These are phyloP conservation scores for Eretmodus cyanostictus DNA, from an alignment of 2,113 vertebrate genomes.

Conservation along the genomic window DNA sequence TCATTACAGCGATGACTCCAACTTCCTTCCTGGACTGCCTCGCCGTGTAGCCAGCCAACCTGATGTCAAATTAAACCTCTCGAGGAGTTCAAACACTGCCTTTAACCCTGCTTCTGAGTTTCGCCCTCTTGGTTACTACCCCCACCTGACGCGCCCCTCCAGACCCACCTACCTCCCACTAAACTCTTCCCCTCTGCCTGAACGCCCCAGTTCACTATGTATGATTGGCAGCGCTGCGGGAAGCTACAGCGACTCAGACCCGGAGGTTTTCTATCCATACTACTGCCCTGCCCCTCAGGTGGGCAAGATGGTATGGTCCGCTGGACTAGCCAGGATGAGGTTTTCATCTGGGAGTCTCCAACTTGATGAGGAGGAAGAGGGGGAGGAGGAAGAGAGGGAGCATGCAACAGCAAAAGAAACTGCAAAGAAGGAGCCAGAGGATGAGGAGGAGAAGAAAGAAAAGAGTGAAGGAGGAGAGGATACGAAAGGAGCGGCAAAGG, in stretches of 20 bases:
- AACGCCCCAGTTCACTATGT: conserved; percentile 48
- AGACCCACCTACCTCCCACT: conserved; percentile 70
- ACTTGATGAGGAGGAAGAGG: conserved; percentile 84
- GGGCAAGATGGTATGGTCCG: conserved; percentile 60
- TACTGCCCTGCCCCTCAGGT: conserved; percentile 73
- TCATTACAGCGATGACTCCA: conserved; percentile 71
- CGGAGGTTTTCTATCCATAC: conserved; percentile 81
- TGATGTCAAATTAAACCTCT: conserved; percentile 81
- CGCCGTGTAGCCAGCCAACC: conserved; percentile 83
- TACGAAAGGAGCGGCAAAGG: background rate
- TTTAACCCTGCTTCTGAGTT: conserved; percentile 79
- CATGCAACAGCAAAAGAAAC: background rate
- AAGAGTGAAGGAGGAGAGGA: background rate
- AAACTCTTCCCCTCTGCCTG: conserved; percentile 60
- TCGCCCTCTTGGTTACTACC: conserved; percentile 83
- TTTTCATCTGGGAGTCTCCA: conserved; percentile 92
- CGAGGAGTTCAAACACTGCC: conserved; percentile 29
- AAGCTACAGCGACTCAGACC: conserved; percentile 85
- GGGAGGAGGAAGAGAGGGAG: conserved; percentile 32
- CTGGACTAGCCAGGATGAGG: conserved; percentile 76
- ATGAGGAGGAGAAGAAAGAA: background rate
- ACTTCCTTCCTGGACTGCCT: conserved; percentile 76
- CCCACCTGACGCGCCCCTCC: conserved; percentile 71
- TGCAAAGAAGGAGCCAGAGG: background rate
- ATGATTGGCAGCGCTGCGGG: conserved; percentile 37